Evolutionary conservation across 2,113 vertebrate genomes (phyloP), one percentile per base, ranked within the genome.

Genomic region (Ammospiza caudacuta): DNA sequence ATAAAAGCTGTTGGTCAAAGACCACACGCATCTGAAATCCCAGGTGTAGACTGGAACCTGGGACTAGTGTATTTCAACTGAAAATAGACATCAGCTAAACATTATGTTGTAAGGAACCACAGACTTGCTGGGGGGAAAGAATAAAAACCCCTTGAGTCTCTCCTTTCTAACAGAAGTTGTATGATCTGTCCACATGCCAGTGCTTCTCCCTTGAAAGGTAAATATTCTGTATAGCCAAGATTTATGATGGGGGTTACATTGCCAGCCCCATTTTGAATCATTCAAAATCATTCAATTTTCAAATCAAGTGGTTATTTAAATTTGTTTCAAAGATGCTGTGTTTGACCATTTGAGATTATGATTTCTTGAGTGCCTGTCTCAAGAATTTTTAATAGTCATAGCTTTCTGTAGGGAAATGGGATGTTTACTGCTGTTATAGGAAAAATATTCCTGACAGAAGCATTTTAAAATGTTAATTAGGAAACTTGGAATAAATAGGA

Each of bases 401-500:
- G 39, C 27, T 90, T 93, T 52, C 43, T 47, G 24, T 70, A 70
- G 82, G 63, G 90, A 88, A 80, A 81, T 52, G 9, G 47, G 31
- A 63, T 86, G 51, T 64, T 90, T 95, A 67, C 46, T 94, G 47
- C 63, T 79, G 43, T 83, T 70, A 66, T 2, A 74, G 21, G 51
- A 93, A 86, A 88, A 64, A 23, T 47, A 70, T 83, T 92, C 72
- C 57, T 61, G 39, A 79, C n/a, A 69, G 43, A 95, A 61, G 64
- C 79, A 88, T 86, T 92, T 86, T 41, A 47, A 92, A 97, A 94
- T 83, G 74, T 79, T 91, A 91, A 73, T 94, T 92, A 92, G 64
- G 75, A 91, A 87, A 67, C 35, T 77, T 77, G 28, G 47, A 90
- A 62, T 74, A 83, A 94, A 91, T 86, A 85, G 67, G 51, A 90